Percentiles rank a stretch among this genome's conserved stretches.
phyloP scores from a whole-genome alignment of 2,797 vertebrate genomes.

The Salarias fasciatus region DNA sequence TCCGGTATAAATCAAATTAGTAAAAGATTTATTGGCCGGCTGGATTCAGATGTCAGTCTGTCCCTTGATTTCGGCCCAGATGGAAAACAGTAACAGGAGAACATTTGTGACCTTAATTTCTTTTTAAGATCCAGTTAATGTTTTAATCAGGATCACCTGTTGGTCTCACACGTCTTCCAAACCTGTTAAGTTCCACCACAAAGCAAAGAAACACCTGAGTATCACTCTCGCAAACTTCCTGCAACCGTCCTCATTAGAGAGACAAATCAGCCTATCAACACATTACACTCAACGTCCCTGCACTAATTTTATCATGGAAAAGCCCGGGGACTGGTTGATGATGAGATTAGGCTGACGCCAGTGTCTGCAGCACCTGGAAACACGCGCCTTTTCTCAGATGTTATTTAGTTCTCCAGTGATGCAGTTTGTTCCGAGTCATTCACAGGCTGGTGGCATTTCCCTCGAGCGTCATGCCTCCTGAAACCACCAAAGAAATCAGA shows the following conservation, averaged over 20 bases:
- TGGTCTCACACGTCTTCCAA: neutral
- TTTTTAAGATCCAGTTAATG: slow-evolving; percentile 3
- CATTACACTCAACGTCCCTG: slow-evolving; percentile 57
- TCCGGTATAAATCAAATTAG: slow-evolving; percentile 55
- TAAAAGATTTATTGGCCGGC: slow-evolving; percentile 47
- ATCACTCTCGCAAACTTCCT: slow-evolving; percentile 27
- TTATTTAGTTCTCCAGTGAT: slow-evolving; percentile 46
- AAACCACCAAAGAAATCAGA: slow-evolving; percentile 42
- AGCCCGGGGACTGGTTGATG: slow-evolving; percentile 50
- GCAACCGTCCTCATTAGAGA: slow-evolving; percentile 57
- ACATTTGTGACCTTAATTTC: neutral
- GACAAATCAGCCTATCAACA: slow-evolving; percentile 67
- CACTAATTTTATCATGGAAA: slow-evolving; percentile 57
- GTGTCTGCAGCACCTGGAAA: slow-evolving; percentile 51
- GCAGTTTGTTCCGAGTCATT: slow-evolving; percentile 58
- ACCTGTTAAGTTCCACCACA: slow-evolving; percentile 11
- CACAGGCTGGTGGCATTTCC: slow-evolving; percentile 20
- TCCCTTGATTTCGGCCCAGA: slow-evolving; percentile 1
- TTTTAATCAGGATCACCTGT: slow-evolving; percentile 16
- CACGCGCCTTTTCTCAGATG: slow-evolving; percentile 42
- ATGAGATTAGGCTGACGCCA: slow-evolving; percentile 57
- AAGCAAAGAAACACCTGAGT: slow-evolving; percentile 5
- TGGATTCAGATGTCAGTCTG: slow-evolving; percentile 18
- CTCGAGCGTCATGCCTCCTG: slow-evolving; percentile 35
- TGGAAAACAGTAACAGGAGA: neutral